phyloP scores from a whole-genome alignment of 2,113 vertebrate genomes.

The Falco punctatus region DNA sequence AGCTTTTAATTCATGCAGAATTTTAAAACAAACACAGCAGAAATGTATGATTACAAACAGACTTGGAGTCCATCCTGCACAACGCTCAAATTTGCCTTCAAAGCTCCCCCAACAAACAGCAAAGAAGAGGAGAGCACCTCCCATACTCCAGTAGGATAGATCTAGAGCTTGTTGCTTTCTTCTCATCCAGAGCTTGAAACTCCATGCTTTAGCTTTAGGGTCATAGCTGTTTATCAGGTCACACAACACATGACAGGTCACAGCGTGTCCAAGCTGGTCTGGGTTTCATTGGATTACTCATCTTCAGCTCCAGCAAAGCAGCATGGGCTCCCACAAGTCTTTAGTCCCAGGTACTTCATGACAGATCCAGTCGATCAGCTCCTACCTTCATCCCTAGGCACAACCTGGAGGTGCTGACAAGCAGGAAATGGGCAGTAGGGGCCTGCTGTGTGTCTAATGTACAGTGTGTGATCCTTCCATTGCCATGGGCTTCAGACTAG shows the following conservation, averaged over 20 bases:
- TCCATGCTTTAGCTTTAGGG: neutral
- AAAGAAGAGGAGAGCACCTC: neutral
- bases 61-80: neutral
- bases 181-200: neutral
- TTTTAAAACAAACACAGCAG: neutral
- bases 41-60: neutral
- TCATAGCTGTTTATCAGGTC: neutral
- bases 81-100: neutral
- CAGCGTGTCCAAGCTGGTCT: neutral
- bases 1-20: neutral
- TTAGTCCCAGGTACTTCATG: neutral
- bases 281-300: neutral
- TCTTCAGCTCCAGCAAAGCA: neutral
- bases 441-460: neutral
- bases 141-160: neutral
- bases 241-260: neutral
- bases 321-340: neutral
- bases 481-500: neutral
- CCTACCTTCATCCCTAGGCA: neutral
- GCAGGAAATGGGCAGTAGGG: neutral
- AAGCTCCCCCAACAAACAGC: accelerated
- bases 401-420: neutral
- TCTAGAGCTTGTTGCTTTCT: neutral
- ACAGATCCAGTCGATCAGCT: neutral
- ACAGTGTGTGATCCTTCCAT: neutral